Evolutionary conservation across 2,888 invertebrate species (phyloP), one percentile per base, ranked within the genome.

Genomic region (Tigriopus californicus): DNA sequence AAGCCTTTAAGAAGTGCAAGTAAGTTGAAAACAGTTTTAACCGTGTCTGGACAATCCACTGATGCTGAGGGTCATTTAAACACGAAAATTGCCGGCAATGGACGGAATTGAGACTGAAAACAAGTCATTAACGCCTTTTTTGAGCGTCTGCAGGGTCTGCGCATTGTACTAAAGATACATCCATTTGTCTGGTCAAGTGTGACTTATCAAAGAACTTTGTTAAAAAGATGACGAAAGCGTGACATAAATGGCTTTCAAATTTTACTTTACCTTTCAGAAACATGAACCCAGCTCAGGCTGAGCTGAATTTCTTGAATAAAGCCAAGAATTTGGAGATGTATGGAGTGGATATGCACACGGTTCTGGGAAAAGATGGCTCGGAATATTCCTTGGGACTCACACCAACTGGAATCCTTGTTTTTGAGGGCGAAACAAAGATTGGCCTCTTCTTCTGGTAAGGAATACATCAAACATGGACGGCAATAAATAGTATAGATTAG

Each of bases 311-410:
- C 73, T 75, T 98, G 59, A 90, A 92, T 70, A 95, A 94, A 74
- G 90, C 84, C 11, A 97, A 95, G 74, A 91, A 90, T 88, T 74
- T 98, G 66, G 95, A 97, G 73, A 89, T 92, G 88, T 99, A 95
- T 74, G 98, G 97, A 61, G 95, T 98, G 58, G 97, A 98, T 70
- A 94, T 94, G 88, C 95, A 97, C 71, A 89, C 82, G 64, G 97
- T 97, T 49, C 75, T 91, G 69, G 95, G 94, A 1, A 91, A 92
- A 75, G 98, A 98, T 74, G 86, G 89, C 40, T 87, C 58, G 2
- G 58, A 58, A 40, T 58, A 58, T 73, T 84, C 85, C 64, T 75
- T 99, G 60, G 98, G 98, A 1, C 75, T 99, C 61, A 99, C 98
- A 12, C 98, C 98, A 46, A 95, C 95, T 12, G 98, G 98, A 1